Evolutionary conservation across 2,797 vertebrate species (phyloP).

Genomic region (Leptatherina wallacei): DNA sequence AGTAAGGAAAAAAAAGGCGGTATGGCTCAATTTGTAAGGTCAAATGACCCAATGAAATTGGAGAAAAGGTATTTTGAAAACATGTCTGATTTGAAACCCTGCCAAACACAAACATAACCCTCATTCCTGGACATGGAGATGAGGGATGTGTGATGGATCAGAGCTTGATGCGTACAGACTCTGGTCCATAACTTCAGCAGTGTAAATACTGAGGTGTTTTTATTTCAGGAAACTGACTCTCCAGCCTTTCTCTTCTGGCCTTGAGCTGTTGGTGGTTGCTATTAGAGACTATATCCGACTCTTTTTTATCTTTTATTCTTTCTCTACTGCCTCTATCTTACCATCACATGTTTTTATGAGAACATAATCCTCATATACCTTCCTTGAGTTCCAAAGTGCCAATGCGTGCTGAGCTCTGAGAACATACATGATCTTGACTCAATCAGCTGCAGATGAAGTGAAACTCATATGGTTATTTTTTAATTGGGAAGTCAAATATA

Average conservation of each 20-base stretch:
- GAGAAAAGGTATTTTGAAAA: slow-evolving; percentile 53
- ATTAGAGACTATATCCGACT: background rate
- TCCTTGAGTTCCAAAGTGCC: background rate
- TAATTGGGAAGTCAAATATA: background rate
- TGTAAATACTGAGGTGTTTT: slow-evolving; percentile 47
- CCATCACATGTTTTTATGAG: background rate
- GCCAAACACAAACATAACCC: slow-evolving; percentile 52
- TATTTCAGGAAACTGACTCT: slow-evolving; percentile 25
- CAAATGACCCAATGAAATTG: slow-evolving; percentile 24
- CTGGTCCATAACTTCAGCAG: slow-evolving; percentile 5
- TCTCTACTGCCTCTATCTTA: slow-evolving; percentile 1
- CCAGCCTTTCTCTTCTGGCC: slow-evolving; percentile 16
- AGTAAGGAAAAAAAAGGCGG: slow-evolving; percentile 1
- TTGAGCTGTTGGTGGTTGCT: slow-evolving; percentile 8
- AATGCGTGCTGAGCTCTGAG: slow-evolving; percentile 1
- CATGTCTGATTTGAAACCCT: slow-evolving; percentile 28
- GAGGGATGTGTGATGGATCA: slow-evolving; percentile 34
- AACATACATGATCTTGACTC: background rate
- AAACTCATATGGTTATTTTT: slow-evolving; percentile 1
- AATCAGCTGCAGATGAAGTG: slow-evolving; percentile 12
- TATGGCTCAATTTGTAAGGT: slow-evolving; percentile 31
- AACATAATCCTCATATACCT: background rate
- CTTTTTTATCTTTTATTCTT: background rate
- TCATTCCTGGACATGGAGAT: slow-evolving; percentile 6
- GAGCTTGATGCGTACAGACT: background rate